phyloP scores from a whole-genome alignment of 2,113 vertebrate species.

The Piliocolobus tephrosceles region DNA sequence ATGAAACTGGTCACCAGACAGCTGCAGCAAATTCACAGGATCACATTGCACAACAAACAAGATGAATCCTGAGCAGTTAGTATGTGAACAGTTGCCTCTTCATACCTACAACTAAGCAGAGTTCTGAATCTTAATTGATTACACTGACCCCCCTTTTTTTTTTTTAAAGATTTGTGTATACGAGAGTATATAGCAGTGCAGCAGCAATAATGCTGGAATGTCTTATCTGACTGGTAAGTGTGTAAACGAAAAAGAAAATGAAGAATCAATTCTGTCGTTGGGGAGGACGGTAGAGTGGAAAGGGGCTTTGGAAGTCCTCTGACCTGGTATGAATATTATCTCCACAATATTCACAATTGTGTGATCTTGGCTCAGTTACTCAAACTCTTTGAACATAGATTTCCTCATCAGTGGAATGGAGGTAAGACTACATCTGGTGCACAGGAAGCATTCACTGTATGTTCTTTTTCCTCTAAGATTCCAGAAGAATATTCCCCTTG shows the following conservation, averaged over 20 bases:
- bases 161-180: background rate
- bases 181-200: background rate
- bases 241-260: constrained; percentile 1
- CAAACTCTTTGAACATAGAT: background rate
- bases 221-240: background rate
- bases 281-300: background rate
- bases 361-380: background rate
- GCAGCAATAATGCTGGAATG: background rate
- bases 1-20: background rate
- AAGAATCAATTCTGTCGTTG: background rate
- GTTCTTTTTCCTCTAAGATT: background rate
- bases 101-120: background rate
- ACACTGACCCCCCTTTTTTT: background rate
- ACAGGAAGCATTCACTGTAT: background rate
- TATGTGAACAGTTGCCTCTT: background rate
- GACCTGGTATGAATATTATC: background rate
- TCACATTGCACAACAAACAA: background rate
- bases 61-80: background rate
- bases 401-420: background rate
- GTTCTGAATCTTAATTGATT: background rate
- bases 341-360: background rate
- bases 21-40: background rate
- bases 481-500: background rate
- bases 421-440: background rate
- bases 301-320: background rate